Evolutionary conservation across 2,797 vertebrate species (phyloP), one percentile per base, ranked within the genome.

Genomic region (Rhynchotus rufescens): DNA sequence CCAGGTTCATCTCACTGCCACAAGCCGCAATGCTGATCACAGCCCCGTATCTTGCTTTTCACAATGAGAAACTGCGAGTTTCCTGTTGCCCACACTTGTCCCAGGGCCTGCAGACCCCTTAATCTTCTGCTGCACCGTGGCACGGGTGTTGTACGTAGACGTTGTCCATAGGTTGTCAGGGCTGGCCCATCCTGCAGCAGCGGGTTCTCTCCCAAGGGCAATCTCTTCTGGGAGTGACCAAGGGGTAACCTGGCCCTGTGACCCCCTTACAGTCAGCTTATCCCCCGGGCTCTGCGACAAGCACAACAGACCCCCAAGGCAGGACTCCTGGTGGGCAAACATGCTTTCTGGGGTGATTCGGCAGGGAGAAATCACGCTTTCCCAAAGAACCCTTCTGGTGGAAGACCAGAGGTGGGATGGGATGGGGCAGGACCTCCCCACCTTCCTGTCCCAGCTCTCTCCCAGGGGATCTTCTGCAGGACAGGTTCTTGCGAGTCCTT

Each of bases 301-400:
- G 12, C 22, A 38, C n/a, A 3, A 19, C 36, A 12, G 21, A 13
- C 12, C 52, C 62, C 47, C 0, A 2, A 59, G 34, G 21, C 52
- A n/a, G 76, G 28, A 26, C 15, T 81, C 28, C 52, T 15, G 30
- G 12, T 25, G 52, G 42, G 10, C 30, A 25, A 7, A 34, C 7
- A 1, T 3, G 32, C 23, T 2, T 36, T 62, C 47, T 1, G 4
- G 71, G 56, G 12, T 3, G 8, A 4, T 4, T 65, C 9, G 23
- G 30, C 34, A 49, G 19, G n/a, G 16, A 26, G 21, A 75, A 13
- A 60, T n/a, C 45, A 44, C 20, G 5, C 51, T 30, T 28, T 73
- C 74, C 47, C 15, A 7, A 34, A 62, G 36, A 30, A 19, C 26
- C 9, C 13, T 66, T 36, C 42, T 51, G 38, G 12, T 16, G 60